Conservation (phyloP, 2,797 vertebrate genomes). For the Nannoperca obscura region DNA sequence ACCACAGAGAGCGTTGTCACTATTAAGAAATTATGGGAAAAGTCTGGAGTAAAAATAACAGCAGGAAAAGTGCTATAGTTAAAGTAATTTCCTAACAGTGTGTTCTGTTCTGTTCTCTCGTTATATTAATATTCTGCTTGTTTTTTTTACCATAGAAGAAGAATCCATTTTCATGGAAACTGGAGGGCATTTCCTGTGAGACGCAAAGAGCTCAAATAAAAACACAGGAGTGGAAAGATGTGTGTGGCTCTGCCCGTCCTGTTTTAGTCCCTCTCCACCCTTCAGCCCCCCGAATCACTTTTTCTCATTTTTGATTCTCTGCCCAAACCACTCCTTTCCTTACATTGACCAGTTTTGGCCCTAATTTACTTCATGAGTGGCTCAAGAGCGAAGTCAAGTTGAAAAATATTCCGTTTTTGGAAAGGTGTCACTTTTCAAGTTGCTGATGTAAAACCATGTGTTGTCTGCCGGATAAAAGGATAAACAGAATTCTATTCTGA, state of each 20-base stretch:
- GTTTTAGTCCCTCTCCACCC: conserved; percentile 57
- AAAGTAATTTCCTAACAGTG: neutral
- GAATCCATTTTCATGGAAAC: conserved; percentile 65
- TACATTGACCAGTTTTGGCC: conserved; percentile 63
- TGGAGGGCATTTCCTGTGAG: conserved; percentile 80
- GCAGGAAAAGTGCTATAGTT: conserved; percentile 4
- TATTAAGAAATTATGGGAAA: neutral
- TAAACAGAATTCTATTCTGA: conserved; percentile 63
- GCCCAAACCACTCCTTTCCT: conserved; percentile 47
- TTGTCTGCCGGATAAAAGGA: conserved; percentile 55
- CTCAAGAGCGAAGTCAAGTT: conserved; percentile 8
- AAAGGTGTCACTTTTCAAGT: conserved; percentile 47
- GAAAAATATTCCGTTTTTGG: conserved; percentile 33
- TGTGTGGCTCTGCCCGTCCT: conserved; percentile 66
- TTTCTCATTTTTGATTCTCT: conserved; percentile 29
- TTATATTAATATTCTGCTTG: conserved; percentile 57
- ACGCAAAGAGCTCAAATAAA: conserved; percentile 69
- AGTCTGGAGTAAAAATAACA: neutral
- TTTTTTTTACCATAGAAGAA: conserved; percentile 61
- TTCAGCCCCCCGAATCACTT: conserved; percentile 29
- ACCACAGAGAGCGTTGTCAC: neutral
- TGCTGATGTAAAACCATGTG: conserved; percentile 53
- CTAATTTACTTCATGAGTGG: conserved; percentile 29
- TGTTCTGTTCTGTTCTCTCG: conserved; percentile 25
- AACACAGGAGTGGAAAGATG: conserved; percentile 77